Percentiles rank a stretch among this genome's conserved stretches.
These are phyloP conservation scores for Rhinoptilus africanus DNA, from an alignment of 2,113 vertebrate species.

Conservation along the genomic window DNA sequence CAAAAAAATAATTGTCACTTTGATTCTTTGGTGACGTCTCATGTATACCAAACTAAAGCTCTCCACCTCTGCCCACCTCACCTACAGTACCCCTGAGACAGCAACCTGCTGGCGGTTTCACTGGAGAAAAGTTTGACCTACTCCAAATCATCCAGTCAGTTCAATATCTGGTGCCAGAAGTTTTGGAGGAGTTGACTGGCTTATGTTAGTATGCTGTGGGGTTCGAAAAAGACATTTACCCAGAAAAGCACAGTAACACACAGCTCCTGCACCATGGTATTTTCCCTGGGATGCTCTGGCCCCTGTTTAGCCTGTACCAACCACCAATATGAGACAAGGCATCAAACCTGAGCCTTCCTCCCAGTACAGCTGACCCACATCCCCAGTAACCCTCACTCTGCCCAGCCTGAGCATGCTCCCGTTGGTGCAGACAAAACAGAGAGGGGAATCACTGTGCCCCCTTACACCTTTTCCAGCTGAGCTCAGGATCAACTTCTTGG, in stretches of 20 bases:
- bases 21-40: not conserved
- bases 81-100: not conserved
- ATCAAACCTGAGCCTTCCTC: not conserved
- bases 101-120: not conserved
- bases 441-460: not conserved
- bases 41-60: not conserved
- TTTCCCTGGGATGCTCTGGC: not conserved
- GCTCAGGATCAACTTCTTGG: not conserved
- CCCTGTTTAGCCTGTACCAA: not conserved
- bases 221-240: not conserved
- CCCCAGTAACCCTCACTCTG: not conserved
- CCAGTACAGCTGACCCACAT: not conserved
- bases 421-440: rapidly evolving
- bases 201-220: not conserved
- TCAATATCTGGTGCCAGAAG: not conserved
- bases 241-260: not conserved
- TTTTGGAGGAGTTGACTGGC: not conserved
- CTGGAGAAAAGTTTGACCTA: not conserved
- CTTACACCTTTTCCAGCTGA: not conserved
- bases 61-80: not conserved
- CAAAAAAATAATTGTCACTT: not conserved
- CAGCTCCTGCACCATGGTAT: not conserved
- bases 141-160: not conserved
- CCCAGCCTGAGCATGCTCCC: not conserved
- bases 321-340: not conserved